Evolutionary conservation across 2,113 vertebrate genomes (phyloP).

Genomic region (Syngnathus floridae): DNA sequence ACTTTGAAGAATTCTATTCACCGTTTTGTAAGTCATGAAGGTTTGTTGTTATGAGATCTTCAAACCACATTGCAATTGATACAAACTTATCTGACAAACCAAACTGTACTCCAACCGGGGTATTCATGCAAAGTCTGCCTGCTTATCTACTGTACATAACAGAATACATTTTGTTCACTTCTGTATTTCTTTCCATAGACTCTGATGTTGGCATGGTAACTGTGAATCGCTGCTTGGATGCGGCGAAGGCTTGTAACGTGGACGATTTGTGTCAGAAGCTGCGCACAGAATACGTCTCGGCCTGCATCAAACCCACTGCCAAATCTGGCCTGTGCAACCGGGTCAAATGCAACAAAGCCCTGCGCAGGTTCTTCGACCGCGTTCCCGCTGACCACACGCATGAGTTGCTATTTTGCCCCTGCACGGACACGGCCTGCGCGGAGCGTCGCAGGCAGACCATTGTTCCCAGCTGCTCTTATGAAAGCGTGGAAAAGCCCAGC

Average conservation of each 20-base stretch:
- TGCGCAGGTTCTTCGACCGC: slow-evolving; percentile 88
- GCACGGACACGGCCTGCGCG: slow-evolving; percentile 80
- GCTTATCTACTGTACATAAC: too few species aligned
- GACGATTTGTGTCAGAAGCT: slow-evolving; percentile 83
- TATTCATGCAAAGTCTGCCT: too few species aligned
- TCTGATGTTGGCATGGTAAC: slow-evolving; percentile 65
- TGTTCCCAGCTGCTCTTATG: slow-evolving; percentile 88
- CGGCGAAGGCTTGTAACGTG: slow-evolving; percentile 82
- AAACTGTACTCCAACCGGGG: too few species aligned
- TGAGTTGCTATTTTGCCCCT: slow-evolving; percentile 90
- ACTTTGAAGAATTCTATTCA: neutral
- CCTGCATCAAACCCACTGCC: slow-evolving; percentile 74
- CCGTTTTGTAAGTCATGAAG: neutral
- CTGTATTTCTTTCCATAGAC: slow-evolving; percentile 51
- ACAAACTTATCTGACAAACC: neutral
- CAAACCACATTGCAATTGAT: neutral
- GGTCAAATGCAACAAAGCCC: slow-evolving; percentile 79
- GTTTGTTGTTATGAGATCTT: neutral
- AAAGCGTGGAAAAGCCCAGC: slow-evolving; percentile 74
- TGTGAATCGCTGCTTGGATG: slow-evolving; percentile 86
- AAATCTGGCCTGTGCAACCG: slow-evolving; percentile 77
- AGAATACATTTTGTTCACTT: neutral
- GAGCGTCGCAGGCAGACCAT: slow-evolving; percentile 89
- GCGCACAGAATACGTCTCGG: slow-evolving; percentile 83
- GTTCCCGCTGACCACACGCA: slow-evolving; percentile 81